phyloP scores from a whole-genome alignment of 2,113 vertebrate species.

The Podilymbus podiceps region DNA sequence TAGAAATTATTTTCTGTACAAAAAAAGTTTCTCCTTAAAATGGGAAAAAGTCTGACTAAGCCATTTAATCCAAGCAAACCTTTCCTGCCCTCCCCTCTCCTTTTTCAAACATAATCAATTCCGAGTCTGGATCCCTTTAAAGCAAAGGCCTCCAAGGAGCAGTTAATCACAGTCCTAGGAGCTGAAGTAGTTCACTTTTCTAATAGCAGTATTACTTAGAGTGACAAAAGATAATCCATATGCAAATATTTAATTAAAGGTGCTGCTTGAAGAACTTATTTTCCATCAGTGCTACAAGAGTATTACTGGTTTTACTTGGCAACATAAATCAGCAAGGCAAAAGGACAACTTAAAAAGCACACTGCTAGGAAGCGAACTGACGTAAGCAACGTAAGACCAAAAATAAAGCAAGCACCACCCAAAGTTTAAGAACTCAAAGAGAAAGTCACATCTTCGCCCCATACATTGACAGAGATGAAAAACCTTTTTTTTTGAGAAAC shows the following conservation, averaged over 20 bases:
- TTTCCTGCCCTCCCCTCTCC: background rate
- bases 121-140: background rate
- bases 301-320: background rate
- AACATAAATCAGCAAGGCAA: background rate
- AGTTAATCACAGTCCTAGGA: background rate
- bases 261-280: background rate
- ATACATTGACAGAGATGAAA: background rate
- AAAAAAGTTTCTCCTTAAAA: background rate
- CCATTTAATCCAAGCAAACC: background rate
- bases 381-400: background rate
- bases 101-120: background rate
- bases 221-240: conserved; percentile 8
- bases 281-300: background rate
- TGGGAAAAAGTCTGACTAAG: background rate
- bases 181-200: background rate
- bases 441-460: background rate
- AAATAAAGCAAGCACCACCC: background rate
- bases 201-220: background rate
- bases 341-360: background rate
- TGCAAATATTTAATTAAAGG: background rate
- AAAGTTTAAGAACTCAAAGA: background rate
- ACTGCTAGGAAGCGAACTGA: background rate
- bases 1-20: background rate
- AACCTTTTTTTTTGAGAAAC: background rate
- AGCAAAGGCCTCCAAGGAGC: background rate